A percentile compares a stretch with the other conserved stretches of the same genome.
Conservation (phyloP, 2,888 invertebrate genomes). For the Meliscaeva auricollis region DNA sequence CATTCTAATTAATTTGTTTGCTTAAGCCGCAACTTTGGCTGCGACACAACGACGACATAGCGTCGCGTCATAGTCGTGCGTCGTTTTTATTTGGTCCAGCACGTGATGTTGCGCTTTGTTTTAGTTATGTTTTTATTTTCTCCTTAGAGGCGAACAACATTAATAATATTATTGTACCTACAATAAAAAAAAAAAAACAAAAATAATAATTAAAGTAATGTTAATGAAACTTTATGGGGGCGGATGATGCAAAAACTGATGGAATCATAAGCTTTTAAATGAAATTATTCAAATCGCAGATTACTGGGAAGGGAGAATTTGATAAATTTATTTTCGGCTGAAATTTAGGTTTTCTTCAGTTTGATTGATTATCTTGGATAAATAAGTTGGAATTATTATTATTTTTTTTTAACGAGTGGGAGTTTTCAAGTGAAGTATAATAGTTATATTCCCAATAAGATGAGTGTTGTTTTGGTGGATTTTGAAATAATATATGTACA, state of each 20-base stretch:
- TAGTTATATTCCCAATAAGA: too few species aligned
- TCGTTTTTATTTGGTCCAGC: constrained; percentile 51
- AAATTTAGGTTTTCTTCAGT: not conserved
- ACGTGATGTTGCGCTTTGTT: constrained; percentile 56
- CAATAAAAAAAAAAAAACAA: constrained; percentile 14
- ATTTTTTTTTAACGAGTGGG: not conserved
- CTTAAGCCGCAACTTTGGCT: constrained; percentile 14
- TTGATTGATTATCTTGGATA: not conserved
- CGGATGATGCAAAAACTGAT: constrained; percentile 15
- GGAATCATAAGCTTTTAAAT: constrained; percentile 37
- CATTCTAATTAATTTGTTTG: constrained; percentile 71
- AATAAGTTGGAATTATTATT: not conserved
- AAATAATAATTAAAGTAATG: constrained; percentile 29
- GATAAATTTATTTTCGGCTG: not conserved
- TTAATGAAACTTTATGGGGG: constrained; percentile 49
- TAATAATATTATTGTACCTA: not conserved
- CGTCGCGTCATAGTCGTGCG: not conserved
- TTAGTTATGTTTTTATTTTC: constrained; percentile 22
- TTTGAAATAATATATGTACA: too few species aligned
- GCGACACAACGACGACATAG: not conserved
- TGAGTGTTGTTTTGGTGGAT: too few species aligned
- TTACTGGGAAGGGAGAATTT: not conserved
- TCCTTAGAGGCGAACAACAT: constrained; percentile 27
- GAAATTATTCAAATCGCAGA: constrained; percentile 38
- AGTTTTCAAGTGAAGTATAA: too few species aligned